A percentile compares a stretch with the other conserved stretches of the same genome.
Conservation (phyloP, 1,140 invertebrate genomes). For the Calephelis virginiensis region DNA sequence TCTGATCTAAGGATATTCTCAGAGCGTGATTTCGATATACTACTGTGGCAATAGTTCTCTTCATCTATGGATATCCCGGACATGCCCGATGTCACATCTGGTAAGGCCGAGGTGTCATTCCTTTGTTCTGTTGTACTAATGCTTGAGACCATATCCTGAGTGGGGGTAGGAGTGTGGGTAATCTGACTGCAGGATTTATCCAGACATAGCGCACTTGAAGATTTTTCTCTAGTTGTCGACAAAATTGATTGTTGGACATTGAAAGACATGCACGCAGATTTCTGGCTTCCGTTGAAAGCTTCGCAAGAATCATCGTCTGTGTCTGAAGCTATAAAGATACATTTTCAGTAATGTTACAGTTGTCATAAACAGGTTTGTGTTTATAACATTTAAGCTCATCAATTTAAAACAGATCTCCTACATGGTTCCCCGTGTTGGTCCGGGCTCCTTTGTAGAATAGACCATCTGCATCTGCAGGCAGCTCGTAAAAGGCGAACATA, state of each 20-base stretch:
- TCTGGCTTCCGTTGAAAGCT: constrained; percentile 70
- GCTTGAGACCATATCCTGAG: constrained; percentile 77
- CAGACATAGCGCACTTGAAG: constrained; percentile 69
- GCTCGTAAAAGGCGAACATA: no score
- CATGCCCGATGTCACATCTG: constrained; percentile 71
- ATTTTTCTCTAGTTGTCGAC: constrained; percentile 67
- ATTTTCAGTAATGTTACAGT: neutral
- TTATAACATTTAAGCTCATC: neutral
- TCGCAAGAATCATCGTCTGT: constrained; percentile 75
- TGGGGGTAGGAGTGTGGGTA: constrained; percentile 74
- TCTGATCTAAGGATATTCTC: constrained; percentile 74
- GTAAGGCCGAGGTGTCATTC: constrained; percentile 66
- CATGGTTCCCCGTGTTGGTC: no score
- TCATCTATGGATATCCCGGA: constrained; percentile 76
- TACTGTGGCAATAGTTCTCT: constrained; percentile 66
- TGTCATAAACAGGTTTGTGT: no score
- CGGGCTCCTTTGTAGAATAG: no score
- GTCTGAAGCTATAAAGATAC: constrained; percentile 57
- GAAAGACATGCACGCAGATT: constrained; percentile 67
- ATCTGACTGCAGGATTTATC: constrained; percentile 70
- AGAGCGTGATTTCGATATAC: constrained; percentile 73
- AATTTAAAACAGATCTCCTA: no score
- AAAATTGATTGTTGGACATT: constrained; percentile 70
- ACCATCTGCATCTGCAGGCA: no score
- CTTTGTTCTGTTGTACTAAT: constrained; percentile 74